A percentile compares a stretch with the other conserved stretches of the same genome.
These are phyloP conservation scores for Reinhardtius hippoglossoides DNA, from an alignment of 2,113 vertebrate genomes.

Conservation along the genomic window DNA sequence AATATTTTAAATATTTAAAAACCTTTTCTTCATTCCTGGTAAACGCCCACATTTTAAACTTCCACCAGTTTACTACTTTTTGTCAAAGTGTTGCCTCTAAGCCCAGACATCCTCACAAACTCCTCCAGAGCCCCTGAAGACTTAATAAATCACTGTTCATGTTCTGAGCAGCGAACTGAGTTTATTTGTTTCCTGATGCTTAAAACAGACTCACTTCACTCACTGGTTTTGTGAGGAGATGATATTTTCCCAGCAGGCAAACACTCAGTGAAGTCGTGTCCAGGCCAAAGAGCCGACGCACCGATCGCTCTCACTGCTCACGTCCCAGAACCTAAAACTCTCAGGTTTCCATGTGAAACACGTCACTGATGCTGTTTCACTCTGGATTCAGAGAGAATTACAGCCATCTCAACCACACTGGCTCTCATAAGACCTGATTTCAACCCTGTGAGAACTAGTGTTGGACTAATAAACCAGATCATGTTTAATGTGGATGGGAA, in stretches of 20 bases:
- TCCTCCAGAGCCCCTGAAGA: neutral
- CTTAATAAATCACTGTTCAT: neutral
- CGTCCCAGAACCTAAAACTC: no score
- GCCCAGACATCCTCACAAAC: no score
- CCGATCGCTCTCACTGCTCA: no score
- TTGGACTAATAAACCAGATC: slow-evolving; percentile 32
- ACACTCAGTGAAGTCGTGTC: no score
- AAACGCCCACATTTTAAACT: no score
- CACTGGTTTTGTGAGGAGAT: neutral
- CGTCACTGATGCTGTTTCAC: no score
- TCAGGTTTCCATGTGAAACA: no score
- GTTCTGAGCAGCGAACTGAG: neutral
- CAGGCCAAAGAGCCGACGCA: no score
- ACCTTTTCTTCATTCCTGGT: no score
- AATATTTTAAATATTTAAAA: no score
- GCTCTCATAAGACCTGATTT: slow-evolving; percentile 40
- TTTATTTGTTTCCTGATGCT: neutral
- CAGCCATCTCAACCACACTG: slow-evolving; percentile 38
- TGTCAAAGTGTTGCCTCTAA: no score
- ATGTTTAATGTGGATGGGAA: slow-evolving; percentile 37
- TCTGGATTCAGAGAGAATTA: neutral
- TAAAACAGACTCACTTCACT: slow-evolving; percentile 6
- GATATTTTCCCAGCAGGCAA: slow-evolving; percentile 3
- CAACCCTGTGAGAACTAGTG: slow-evolving; percentile 37
- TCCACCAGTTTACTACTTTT: no score